Percentiles rank a stretch among this genome's conserved stretches.
Conservation (phyloP, 2,113 vertebrate species). For the Paedocypris sp. region DNA sequence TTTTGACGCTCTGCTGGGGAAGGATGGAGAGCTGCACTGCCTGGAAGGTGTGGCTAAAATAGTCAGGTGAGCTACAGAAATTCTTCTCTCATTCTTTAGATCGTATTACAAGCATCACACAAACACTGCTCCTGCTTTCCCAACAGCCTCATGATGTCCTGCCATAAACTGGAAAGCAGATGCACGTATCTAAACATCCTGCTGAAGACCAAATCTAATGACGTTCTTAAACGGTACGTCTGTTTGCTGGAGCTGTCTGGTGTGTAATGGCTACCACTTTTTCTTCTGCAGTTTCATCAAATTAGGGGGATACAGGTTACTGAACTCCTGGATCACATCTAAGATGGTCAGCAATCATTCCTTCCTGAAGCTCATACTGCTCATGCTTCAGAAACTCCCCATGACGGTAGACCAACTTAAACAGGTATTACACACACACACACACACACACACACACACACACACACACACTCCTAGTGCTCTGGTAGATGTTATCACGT, state of each 20-base stretch:
- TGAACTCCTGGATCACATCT: conserved; percentile 86
- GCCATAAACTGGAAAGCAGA: conserved; percentile 90
- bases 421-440: conserved; percentile 59
- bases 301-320: conserved; percentile 82
- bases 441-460: background rate
- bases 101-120: too few species aligned
- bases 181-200: conserved; percentile 92
- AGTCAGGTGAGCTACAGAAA: conserved; percentile 72
- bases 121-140: background rate
- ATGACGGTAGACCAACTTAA: conserved; percentile 92
- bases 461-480: background rate
- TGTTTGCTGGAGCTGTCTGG: background rate
- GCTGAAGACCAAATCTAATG: conserved; percentile 82
- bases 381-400: conserved; percentile 84
- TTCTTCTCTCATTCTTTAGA: too few species aligned
- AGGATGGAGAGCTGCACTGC: conserved; percentile 84
- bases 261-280: background rate
- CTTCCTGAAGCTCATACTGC: conserved; percentile 81
- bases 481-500: background rate
- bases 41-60: conserved; percentile 84
- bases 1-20: conserved; percentile 78
- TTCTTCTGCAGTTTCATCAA: conserved; percentile 69
- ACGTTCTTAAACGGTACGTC: conserved; percentile 75
- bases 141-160: conserved; percentile 94
- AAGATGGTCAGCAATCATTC: conserved; percentile 80